Base-by-base conservation (phyloP, 2,888 invertebrate genomes). In the Erynnis tages region DNA sequence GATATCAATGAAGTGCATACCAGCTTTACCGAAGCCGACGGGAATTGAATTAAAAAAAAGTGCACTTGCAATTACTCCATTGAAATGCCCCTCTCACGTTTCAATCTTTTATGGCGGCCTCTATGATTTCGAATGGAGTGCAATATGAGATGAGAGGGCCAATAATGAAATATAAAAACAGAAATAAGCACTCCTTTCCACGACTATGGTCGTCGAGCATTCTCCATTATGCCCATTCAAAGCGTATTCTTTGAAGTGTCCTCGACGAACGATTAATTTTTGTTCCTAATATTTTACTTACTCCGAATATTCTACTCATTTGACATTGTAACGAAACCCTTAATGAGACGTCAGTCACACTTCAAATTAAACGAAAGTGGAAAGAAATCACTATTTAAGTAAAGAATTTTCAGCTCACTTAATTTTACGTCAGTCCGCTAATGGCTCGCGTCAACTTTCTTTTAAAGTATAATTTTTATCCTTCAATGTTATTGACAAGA, bases 161-260 rank as follows among this genome's bases (percentile, higher is more conserved):
- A 88, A 88, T 86, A 87, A 88, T 87, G 82, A 84, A 87, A 87
- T 84, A 86, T 86, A 86, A 88, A 86, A 88, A 86, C 83, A 85
- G 79, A 79, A 82, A 83, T 82, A 81, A 84, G 85, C 76, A 79
- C 80, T 81, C 76, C 75, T 79, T 82, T 77, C 77, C 73, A 73
- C 73, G 70, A 73, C 69, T 71, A 73, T 75, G 72, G 76, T 67
- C 67, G 76, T 80, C 69, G 74, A 87, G 86, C 71, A 71, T 74
- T 69, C 84, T 82, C 77, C 79, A 87, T 88, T 86, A 85, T 88
- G 83, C 73, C 65, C 69, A 82, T 82, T 82, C 82, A 84, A 74
- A 69, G 70, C 69, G 71, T 79, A 77, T 75, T 78, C 79, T 81
- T 81, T 81, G 79, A 81, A 85, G 82, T 73, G 77, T 76, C 73